Percentiles rank a stretch among this genome's conserved stretches.
Conservation (phyloP, 1,140 invertebrate genomes). For the Ostrea edulis region DNA sequence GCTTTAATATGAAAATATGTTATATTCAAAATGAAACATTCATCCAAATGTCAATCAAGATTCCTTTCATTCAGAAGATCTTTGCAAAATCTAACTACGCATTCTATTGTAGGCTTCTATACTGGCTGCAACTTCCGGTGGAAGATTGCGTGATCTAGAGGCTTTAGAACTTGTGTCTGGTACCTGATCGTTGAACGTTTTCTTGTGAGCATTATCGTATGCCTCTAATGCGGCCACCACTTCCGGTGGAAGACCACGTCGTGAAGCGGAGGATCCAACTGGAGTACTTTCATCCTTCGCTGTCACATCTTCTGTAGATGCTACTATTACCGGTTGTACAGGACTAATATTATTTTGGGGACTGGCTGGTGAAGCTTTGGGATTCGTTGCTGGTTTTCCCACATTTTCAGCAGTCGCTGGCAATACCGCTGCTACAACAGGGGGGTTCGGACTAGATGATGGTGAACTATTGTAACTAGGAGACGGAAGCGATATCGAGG, state of each 20-base stretch:
- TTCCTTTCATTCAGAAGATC: no score
- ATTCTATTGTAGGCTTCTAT: slow-evolving; percentile 18
- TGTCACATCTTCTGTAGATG: not conserved
- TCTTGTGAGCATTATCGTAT: not conserved
- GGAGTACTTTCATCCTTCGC: not conserved
- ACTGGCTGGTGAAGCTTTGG: not conserved
- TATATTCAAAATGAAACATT: no score
- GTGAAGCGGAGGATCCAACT: not conserved
- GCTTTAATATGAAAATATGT: no score
- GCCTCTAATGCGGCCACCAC: slow-evolving; percentile 3
- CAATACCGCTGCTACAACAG: not conserved
- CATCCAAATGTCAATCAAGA: no score
- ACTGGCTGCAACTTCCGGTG: not conserved
- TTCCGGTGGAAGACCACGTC: slow-evolving; percentile 1
- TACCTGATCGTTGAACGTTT: not conserved
- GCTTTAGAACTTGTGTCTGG: not conserved
- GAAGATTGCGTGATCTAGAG: not conserved
- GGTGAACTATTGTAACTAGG: not conserved
- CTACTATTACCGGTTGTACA: not conserved
- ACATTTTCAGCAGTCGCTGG: not conserved
- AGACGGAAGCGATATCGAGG: not conserved
- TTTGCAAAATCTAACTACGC: not conserved
- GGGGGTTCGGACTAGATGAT: not conserved
- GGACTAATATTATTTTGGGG: not conserved
- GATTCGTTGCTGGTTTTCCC: not conserved